These are phyloP conservation scores for Epistrophe grossulariae DNA, from an alignment of 2,888 invertebrate genomes.

Conservation along the genomic window DNA sequence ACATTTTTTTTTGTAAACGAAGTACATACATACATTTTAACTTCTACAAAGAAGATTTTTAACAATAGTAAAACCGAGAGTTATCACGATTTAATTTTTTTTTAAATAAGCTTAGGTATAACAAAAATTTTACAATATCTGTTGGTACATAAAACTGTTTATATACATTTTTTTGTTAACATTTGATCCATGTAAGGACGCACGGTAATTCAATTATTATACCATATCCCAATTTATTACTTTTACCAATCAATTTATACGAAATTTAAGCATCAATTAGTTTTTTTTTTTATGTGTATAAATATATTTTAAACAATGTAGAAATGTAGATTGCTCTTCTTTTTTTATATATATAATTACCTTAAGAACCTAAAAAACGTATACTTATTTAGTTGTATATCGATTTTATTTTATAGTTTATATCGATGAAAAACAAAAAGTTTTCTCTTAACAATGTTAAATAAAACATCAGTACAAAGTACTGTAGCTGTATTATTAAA, in stretches of 20 bases:
- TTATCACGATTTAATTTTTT: too few relatives aligned
- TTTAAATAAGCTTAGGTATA: neutral
- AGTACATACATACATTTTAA: neutral
- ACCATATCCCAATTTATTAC: neutral
- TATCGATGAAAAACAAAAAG: slow-evolving; percentile 58
- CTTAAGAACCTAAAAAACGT: slow-evolving; percentile 35
- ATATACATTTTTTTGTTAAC: too few relatives aligned
- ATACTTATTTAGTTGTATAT: slow-evolving; percentile 59
- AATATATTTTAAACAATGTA: slow-evolving; percentile 47
- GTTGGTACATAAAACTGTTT: neutral
- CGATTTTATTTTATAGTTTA: slow-evolving; percentile 67
- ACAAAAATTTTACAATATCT: neutral
- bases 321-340: slow-evolving; percentile 52
- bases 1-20: neutral
- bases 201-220: neutral
- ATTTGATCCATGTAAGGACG: too few relatives aligned
- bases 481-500: slow-evolving; percentile 62
- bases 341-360: slow-evolving; percentile 21
- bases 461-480: slow-evolving; percentile 71
- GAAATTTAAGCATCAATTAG: slow-evolving; percentile 20
- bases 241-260: slow-evolving; percentile 45
- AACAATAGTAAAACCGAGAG: too few relatives aligned
- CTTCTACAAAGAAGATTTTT: neutral
- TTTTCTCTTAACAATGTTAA: slow-evolving; percentile 61
- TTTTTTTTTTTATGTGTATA: slow-evolving; percentile 34